Evolutionary conservation across 2,888 invertebrate species (phyloP).

Genomic region (Andricus quercusramuli): DNA sequence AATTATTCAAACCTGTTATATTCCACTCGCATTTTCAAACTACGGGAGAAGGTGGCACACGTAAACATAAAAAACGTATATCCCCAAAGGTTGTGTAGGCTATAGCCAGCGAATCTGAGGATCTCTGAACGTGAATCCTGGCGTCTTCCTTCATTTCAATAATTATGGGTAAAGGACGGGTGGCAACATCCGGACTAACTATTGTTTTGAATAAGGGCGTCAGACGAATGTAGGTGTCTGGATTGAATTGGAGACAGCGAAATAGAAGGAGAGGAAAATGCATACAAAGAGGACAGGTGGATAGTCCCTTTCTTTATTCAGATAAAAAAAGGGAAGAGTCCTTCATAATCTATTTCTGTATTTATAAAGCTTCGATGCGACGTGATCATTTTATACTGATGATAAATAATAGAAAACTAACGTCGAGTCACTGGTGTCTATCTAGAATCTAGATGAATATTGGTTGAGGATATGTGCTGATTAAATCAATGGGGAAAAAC

Average conservation of each 20-base stretch:
- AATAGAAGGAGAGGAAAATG: conserved; percentile 10
- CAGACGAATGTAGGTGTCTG: conserved; percentile 38
- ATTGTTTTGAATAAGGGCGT: conserved; percentile 50
- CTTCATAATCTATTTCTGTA: conserved; percentile 59
- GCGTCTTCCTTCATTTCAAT: conserved; percentile 52
- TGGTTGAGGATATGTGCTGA: conserved; percentile 45
- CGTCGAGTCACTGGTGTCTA: conserved; percentile 57
- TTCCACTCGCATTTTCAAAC: no score
- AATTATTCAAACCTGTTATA: no score
- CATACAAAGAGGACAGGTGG: conserved; percentile 8
- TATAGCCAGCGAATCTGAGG: not conserved
- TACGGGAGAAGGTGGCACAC: no score
- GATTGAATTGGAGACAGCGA: conserved; percentile 34
- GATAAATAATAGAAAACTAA: conserved; percentile 16
- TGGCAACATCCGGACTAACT: conserved; percentile 53
- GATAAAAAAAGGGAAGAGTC: conserved; percentile 46
- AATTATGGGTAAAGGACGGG: conserved; percentile 52
- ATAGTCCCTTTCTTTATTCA: conserved; percentile 43
- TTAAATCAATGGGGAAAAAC: conserved; percentile 32
- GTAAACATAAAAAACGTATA: not conserved
- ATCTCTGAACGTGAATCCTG: not conserved
- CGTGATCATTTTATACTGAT: conserved; percentile 59
- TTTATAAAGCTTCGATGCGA: conserved; percentile 60
- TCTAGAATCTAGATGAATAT: conserved; percentile 57
- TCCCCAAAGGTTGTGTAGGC: not conserved